These are phyloP conservation scores for Odontomyia ornata DNA, from an alignment of 2,888 invertebrate species.

Conservation along the genomic window DNA sequence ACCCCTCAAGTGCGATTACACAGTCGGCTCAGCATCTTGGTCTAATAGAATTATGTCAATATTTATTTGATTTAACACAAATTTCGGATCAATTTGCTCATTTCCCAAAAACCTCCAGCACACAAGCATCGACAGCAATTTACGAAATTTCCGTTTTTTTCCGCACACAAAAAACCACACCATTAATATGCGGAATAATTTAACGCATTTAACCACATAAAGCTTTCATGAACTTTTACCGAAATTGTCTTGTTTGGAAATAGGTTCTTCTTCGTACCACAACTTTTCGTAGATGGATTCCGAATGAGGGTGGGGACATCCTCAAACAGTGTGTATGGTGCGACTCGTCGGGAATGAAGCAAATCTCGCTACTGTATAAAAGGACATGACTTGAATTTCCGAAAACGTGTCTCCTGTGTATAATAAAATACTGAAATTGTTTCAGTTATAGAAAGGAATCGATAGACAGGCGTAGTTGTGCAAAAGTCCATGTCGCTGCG, in stretches of 20 bases:
- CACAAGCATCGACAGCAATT: no score
- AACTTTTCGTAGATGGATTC: background rate
- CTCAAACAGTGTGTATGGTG: background rate
- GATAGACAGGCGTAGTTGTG: background rate
- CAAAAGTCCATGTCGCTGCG: no score
- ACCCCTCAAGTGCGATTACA: background rate
- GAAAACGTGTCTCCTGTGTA: background rate
- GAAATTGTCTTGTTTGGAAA: background rate
- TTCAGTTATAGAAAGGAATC: background rate
- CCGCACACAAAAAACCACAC: background rate
- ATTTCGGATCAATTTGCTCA: background rate
- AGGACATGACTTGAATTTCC: conserved; percentile 7
- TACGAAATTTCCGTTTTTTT: background rate
- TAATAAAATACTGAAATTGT: conserved; percentile 3
- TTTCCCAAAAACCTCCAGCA: background rate
- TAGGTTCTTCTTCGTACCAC: no score
- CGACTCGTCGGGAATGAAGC: background rate
- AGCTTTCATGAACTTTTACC: background rate
- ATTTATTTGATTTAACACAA: conserved; percentile 13
- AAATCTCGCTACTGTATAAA: background rate
- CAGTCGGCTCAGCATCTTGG: background rate
- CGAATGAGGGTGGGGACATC: background rate
- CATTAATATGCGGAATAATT: background rate
- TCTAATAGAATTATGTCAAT: background rate
- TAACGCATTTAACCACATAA: conserved; percentile 10